A percentile compares a stretch with the other conserved stretches of the same genome.
Evolutionary conservation across 2,888 invertebrate species (phyloP).

Genomic region (Seladonia tumulorum): DNA sequence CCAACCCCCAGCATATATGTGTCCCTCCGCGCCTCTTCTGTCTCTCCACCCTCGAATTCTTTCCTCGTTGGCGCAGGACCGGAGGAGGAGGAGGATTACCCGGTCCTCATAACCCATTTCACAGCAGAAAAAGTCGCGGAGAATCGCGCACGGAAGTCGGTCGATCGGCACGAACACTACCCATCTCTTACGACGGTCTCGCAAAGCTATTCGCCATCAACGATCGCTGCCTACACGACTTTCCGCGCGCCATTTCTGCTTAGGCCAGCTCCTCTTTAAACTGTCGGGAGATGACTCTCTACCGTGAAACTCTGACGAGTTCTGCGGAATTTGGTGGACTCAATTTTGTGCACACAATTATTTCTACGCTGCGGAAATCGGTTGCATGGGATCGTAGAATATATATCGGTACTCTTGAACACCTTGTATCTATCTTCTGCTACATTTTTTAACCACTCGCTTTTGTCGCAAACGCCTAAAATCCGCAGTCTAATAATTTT

Average conservation of each 20-base stretch:
- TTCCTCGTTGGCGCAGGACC: slow-evolving; percentile 52
- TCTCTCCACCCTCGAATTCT: slow-evolving; percentile 53
- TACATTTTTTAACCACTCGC: no score
- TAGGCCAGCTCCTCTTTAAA: not conserved
- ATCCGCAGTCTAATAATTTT: no score
- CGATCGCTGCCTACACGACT: not conserved
- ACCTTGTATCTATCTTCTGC: no score
- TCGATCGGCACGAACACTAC: slow-evolving; percentile 22
- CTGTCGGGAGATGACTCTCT: no score
- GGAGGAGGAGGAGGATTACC: slow-evolving; percentile 37
- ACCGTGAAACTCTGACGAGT: no score
- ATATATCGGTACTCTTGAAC: no score
- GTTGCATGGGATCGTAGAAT: no score
- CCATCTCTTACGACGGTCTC: not conserved
- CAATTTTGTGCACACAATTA: no score
- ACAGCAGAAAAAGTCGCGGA: slow-evolving; percentile 35
- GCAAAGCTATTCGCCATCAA: not conserved
- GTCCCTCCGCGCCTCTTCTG: slow-evolving; percentile 28
- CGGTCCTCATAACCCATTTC: slow-evolving; percentile 72
- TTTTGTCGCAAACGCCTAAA: no score
- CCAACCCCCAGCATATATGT: slow-evolving; percentile 4
- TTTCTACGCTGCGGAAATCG: no score
- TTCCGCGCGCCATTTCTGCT: no score
- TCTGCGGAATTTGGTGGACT: no score
- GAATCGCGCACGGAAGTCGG: slow-evolving; percentile 43